Evolutionary conservation across 2,797 vertebrate genomes (phyloP), one percentile per base, ranked within the genome.

Genomic region (Gymnopithys bicolor): DNA sequence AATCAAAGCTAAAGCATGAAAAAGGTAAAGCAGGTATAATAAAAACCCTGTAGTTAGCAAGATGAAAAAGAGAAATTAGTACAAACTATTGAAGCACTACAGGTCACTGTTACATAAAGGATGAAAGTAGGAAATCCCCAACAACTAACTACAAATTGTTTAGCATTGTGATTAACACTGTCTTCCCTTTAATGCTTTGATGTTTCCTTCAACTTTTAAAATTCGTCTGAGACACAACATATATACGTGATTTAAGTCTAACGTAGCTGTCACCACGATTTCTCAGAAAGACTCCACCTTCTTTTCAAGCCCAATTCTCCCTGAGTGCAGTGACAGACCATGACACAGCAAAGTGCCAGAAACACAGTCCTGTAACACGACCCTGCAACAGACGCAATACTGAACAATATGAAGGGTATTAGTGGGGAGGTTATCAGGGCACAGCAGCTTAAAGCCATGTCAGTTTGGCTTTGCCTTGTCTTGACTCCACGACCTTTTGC

Each of bases 191-290:
- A 83, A 73, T 30, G 27, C 19, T 77, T 0, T 67, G 15, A 75
- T 33, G 5, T 2, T 30, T 28, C 43, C 4, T 48, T 79, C 24
- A 83, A 49, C 28, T 64, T 66, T 32, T 56, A 60, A 66, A 84
- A 62, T 53, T 41, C 23, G 18, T 25, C 53, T 46, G 33, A 82
- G 19, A 70, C 39, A 80, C 46, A 73, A 52, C 7, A 71, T 18
- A 33, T 17, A 51, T 5, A 11, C 1, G 18, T 11, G 43, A 64
- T 13, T 76, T 27, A 68, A 75, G 25, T 24, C 23, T 51, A 76
- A 73, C 0, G 0, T 1, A 71, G 23, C 8, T 60, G 24, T 13
- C 28, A 39, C 14, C 24, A 33, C 0, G 1, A 35, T 13, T 41
- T 45, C 46, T 70, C 64, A 74, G 52, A 69, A 85, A 66, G 39